Evolutionary conservation across 2,113 vertebrate species (phyloP).

Genomic region (Mystacornis crossleyi): DNA sequence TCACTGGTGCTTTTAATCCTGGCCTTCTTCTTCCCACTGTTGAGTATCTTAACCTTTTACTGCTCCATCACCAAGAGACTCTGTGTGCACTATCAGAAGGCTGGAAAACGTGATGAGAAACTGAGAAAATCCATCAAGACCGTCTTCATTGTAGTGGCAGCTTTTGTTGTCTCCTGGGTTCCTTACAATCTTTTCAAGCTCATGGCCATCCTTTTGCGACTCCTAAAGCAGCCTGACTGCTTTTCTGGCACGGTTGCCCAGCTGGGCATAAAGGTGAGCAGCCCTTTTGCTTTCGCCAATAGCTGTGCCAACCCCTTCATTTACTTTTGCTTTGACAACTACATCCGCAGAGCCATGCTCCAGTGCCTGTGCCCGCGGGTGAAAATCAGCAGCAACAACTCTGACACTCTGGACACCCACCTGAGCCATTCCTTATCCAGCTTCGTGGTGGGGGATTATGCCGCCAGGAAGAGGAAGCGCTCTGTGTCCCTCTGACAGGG

Average conservation of each 20-base stretch:
- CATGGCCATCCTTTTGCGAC: conserved; percentile 45
- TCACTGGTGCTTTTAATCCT: conserved; percentile 64
- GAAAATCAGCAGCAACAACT: conserved; percentile 52
- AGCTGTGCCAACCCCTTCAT: conserved; percentile 81
- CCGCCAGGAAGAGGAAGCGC: conserved; percentile 52
- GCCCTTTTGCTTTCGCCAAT: conserved; percentile 78
- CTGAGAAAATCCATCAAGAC: conserved; percentile 78
- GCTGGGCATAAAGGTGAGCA: conserved; percentile 69
- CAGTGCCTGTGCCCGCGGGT: conserved; percentile 55
- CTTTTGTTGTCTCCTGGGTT: conserved; percentile 79
- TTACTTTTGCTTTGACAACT: conserved; percentile 76
- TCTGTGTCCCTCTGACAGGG: conserved; percentile 68
- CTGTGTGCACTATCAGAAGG: conserved; percentile 67
- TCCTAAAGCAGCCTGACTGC: conserved; percentile 38
- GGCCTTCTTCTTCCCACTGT: conserved; percentile 76
- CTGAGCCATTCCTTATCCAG: conserved; percentile 65
- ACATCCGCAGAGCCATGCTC: conserved; percentile 64
- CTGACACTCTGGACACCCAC: conserved; percentile 62
- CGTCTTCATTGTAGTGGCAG: conserved; percentile 68
- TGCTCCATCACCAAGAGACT: conserved; percentile 75
- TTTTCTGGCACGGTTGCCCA: background rate
- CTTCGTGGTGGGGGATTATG: conserved; percentile 26
- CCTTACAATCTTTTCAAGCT: conserved; percentile 80
- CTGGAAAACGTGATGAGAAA: conserved; percentile 73
- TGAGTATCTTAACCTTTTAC: conserved; percentile 77